Conservation (phyloP, 2,888 invertebrate species). For the Uropetala carovei region DNA sequence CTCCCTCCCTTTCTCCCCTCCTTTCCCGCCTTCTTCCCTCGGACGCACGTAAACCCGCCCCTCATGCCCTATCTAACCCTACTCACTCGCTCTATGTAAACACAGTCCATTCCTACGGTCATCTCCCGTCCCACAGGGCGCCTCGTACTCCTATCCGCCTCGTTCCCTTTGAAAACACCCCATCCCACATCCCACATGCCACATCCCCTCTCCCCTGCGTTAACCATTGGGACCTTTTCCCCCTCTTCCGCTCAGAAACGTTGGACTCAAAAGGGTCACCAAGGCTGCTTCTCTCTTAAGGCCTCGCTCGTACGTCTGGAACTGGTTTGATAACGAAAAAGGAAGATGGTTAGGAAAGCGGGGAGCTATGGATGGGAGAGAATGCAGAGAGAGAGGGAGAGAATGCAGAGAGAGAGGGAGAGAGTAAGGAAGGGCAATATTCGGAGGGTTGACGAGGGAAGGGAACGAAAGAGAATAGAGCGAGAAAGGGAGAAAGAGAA, state of each 20-base stretch:
- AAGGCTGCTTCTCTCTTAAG: neutral
- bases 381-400: too few species aligned
- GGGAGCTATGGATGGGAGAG: neutral
- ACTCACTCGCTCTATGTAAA: neutral
- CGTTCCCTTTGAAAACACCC: neutral
- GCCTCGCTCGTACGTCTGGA: neutral
- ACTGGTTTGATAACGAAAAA: conserved; percentile 8
- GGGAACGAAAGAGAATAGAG: too few species aligned
- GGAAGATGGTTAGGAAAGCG: neutral
- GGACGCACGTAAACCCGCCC: neutral
- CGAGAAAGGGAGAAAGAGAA: too few species aligned
- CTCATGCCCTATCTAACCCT: too few species aligned
- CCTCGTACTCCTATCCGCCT: neutral
- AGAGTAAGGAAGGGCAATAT: too few species aligned
- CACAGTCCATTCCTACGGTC: neutral
- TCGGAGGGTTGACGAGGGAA: too few species aligned
- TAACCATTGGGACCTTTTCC: neutral
- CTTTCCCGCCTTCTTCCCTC: neutral
- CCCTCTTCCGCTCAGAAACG: neutral
- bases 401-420: too few species aligned
- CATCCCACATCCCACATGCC: too few species aligned
- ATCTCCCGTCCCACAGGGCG: too few species aligned
- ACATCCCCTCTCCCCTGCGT: too few species aligned
- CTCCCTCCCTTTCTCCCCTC: neutral
- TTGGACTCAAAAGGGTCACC: neutral